Evolutionary conservation across 2,888 invertebrate genomes (phyloP).

Genomic region (Hydroisotoma schaefferi): DNA sequence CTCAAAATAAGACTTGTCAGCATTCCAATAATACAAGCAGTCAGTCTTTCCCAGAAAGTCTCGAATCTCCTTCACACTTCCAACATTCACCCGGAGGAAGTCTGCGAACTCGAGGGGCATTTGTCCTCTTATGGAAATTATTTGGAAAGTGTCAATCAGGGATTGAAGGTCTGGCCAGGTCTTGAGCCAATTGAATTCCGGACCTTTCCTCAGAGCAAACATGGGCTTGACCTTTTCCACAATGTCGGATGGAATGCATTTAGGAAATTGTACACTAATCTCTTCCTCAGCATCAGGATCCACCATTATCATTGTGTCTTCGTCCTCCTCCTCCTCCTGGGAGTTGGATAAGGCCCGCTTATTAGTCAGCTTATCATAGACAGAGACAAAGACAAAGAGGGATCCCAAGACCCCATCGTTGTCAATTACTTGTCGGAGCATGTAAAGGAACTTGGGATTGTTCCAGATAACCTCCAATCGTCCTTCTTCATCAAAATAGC

Average conservation of each 20-base stretch:
- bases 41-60: not conserved
- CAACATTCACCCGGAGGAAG: conserved; percentile 3
- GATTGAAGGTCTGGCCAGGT: not conserved
- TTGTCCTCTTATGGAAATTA: not conserved
- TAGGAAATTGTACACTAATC: not conserved
- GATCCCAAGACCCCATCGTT: not conserved
- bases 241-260: conserved; percentile 3
- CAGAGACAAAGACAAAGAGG: not conserved
- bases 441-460: conserved; percentile 10
- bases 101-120: conserved; percentile 14
- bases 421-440: conserved; percentile 1
- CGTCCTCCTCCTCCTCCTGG: not conserved
- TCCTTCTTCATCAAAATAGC: not conserved
- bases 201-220: not conserved
- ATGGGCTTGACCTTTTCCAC: conserved; percentile 9
- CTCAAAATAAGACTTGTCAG: not conserved
- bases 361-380: not conserved
- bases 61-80: not conserved
- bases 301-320: not conserved
- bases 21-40: conserved; percentile 14
- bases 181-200: not conserved
- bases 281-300: not conserved
- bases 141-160: conserved; percentile 8
- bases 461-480: conserved; percentile 5
- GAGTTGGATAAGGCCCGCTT: not conserved